phyloP scores from a whole-genome alignment of 2,113 vertebrate species.

The Podarcis muralis region DNA sequence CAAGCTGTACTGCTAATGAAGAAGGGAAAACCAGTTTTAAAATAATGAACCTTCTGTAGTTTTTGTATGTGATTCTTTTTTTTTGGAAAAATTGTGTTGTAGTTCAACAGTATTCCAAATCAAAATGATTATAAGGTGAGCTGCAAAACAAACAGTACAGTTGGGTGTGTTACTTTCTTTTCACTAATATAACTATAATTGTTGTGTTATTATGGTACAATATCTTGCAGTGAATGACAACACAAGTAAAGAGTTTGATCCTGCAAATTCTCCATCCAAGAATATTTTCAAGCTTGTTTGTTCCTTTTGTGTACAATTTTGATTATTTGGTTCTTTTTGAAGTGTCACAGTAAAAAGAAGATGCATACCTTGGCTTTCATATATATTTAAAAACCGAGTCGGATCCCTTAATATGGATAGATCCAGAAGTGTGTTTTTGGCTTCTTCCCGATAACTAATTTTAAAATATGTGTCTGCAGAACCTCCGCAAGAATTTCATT shows the following conservation, averaged over 20 bases:
- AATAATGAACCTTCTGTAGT: conserved; percentile 58
- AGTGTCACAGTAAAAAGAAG: conserved; percentile 9
- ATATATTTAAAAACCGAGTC: not conserved
- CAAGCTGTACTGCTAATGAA: conserved; percentile 65
- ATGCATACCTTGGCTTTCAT: not conserved
- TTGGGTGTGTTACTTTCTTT: not conserved
- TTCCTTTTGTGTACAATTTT: not conserved
- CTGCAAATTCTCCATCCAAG: conserved; percentile 52
- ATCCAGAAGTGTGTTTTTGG: not conserved
- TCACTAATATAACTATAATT: not conserved
- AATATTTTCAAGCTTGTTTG: not conserved
- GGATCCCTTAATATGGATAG: not conserved
- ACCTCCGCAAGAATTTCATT: not conserved
- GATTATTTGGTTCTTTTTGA: not conserved
- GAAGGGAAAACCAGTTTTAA: conserved; percentile 47
- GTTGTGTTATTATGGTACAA: not conserved
- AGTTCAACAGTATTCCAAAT: conserved; percentile 40
- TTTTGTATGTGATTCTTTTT: not conserved
- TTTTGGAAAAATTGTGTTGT: conserved; percentile 44
- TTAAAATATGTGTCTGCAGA: not conserved
- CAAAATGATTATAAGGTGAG: conserved; percentile 14
- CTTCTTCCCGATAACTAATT: not conserved
- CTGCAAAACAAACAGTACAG: not conserved
- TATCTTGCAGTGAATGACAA: not conserved
- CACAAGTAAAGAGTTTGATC: conserved; percentile 22